Evolutionary conservation across 2,888 invertebrate genomes (phyloP), one percentile per base, ranked within the genome.

Genomic region (Platycnemis pennipes): DNA sequence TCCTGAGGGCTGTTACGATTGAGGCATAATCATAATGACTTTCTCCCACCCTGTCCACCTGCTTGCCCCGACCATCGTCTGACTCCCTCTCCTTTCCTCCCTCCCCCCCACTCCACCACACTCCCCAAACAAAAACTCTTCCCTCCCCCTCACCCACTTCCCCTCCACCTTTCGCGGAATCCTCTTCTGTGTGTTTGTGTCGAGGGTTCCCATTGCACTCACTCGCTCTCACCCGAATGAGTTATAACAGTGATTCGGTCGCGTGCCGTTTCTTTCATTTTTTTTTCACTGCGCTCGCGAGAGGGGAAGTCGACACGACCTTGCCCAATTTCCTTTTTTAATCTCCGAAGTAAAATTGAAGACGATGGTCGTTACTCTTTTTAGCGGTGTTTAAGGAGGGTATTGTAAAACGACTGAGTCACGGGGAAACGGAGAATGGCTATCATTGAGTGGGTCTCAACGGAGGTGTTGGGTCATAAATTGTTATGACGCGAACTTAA

Each of bases 1-100:
- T 91, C 91, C 91, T 45, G 89, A 53, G 89, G 89, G 53, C 89
- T 56, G 91, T 91, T 63, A 91, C 69, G 91, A 63, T 91, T 91
- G 91, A 91, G 91, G 91, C 63, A 91, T 91, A 91, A 63, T 91
- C 91, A 91, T 91, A 91, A 91, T 91, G 91, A 91, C 91, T 91
- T 26, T n/a, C 37, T 63, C 63, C 46, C n/a, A 45, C 87, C 87
- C n/a, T n/a, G n/a, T 46, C n/a, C 44, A n/a, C 45, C 87, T n/a
- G 26, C 44, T 37, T 26, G 19, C 46, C 26, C 26, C 45, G 3
- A 19, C n/a, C n/a, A n/a, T n/a, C n/a, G n/a, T n/a, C n/a, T n/a
- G n/a, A n/a, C n/a, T n/a, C n/a, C 22, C 26, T 26, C 53, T 7
- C 42, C 37, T 22, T 13, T 42, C 56, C 63, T 44, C n/a, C n/a